Percentiles rank a stretch among this genome's conserved stretches.
Conservation (phyloP, 2,888 invertebrate genomes). For the Drosophila testacea region DNA sequence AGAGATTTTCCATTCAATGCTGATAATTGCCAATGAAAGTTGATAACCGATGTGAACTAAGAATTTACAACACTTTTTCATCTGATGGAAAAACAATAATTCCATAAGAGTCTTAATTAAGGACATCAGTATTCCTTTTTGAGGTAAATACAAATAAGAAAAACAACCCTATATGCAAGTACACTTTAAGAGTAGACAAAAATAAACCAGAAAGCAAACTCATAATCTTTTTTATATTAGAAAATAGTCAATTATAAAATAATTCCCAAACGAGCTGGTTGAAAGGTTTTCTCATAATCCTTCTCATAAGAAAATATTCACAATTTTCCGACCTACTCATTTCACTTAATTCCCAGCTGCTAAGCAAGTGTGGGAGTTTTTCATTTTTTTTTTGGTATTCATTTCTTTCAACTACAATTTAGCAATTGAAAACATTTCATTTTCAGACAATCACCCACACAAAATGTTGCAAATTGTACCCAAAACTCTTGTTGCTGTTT, state of each 20-base stretch:
- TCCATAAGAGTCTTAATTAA: background rate
- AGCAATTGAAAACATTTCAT: slow-evolving; percentile 66
- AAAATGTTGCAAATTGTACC: slow-evolving; percentile 62
- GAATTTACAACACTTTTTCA: slow-evolving; percentile 1
- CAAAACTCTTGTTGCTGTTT: slow-evolving; percentile 41
- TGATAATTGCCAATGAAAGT: slow-evolving; percentile 44
- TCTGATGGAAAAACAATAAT: background rate
- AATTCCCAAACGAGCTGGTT: background rate
- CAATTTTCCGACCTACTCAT: background rate
- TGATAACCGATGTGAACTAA: slow-evolving; percentile 14
- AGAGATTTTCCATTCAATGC: slow-evolving; percentile 29
- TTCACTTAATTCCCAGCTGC: slow-evolving; percentile 21
- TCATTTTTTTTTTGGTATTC: slow-evolving; percentile 28
- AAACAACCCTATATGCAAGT: background rate
- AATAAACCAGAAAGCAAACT: background rate
- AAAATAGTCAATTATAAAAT: slow-evolving; percentile 27
- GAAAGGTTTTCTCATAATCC: slow-evolving; percentile 30
- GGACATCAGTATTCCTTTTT: background rate
- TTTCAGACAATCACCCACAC: slow-evolving; percentile 45
- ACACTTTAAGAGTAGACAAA: background rate
- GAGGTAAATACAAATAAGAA: background rate
- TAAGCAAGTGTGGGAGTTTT: slow-evolving; percentile 21
- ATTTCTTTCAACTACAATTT: slow-evolving; percentile 50
- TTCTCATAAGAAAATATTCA: background rate
- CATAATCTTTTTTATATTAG: background rate